These are phyloP conservation scores for Orchesella cincta DNA, from an alignment of 1,140 invertebrate genomes.

Conservation along the genomic window DNA sequence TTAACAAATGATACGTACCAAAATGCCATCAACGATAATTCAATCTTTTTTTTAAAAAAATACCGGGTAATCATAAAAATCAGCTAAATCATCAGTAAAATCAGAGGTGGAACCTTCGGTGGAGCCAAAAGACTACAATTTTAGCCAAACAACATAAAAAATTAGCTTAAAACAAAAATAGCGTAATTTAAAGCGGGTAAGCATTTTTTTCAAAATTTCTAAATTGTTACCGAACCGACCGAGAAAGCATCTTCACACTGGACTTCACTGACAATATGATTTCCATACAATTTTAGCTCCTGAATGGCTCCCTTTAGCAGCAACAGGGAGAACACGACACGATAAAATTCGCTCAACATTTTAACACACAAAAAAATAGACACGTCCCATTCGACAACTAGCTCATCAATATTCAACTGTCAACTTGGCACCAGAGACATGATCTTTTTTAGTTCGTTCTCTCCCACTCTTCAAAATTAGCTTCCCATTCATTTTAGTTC, in stretches of 20 bases:
- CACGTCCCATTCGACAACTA: no score
- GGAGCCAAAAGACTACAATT: not conserved
- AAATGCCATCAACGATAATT: constrained; percentile 32
- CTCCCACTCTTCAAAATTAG: no score
- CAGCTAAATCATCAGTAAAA: not conserved
- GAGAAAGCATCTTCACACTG: constrained; percentile 63
- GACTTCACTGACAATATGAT: constrained; percentile 66
- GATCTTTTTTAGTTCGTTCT: no score
- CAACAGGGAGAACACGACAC: constrained; percentile 52
- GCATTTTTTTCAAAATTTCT: constrained; percentile 6
- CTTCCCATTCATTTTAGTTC: no score
- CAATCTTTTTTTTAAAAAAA: not conserved
- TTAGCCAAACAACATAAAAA: no score
- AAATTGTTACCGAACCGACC: constrained; percentile 53
- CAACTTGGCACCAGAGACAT: no score
- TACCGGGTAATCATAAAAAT: constrained; percentile 31
- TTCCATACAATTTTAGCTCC: constrained; percentile 70
- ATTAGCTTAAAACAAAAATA: no score
- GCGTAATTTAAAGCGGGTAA: no score
- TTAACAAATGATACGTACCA: constrained; percentile 21
- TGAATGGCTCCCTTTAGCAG: constrained; percentile 72
- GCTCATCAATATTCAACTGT: no score
- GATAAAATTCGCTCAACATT: not conserved
- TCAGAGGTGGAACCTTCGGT: constrained; percentile 17
- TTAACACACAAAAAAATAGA: no score